Evolutionary conservation across 2,888 invertebrate genomes (phyloP).

Genomic region (Rhopalosiphum nymphaeae): DNA sequence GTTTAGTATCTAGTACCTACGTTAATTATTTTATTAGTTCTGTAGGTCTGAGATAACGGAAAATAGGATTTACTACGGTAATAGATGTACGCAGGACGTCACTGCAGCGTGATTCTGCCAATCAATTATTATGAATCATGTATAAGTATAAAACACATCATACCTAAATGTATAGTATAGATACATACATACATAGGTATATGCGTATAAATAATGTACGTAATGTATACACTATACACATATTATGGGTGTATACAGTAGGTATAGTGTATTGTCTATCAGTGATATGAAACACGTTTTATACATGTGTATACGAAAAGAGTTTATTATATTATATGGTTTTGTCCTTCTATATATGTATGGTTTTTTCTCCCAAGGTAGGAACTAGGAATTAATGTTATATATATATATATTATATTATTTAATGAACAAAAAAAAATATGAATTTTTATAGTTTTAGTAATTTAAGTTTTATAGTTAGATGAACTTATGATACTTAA

Average conservation of each 20-base stretch:
- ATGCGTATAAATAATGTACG: background rate
- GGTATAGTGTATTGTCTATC: background rate
- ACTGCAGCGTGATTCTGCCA: background rate
- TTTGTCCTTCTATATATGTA: background rate
- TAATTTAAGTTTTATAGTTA: too few relatives aligned
- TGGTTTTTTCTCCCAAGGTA: background rate
- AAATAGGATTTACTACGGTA: too few relatives aligned
- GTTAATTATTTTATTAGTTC: too few relatives aligned
- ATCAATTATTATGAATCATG: background rate
- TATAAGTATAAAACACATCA: too few relatives aligned
- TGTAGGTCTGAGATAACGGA: too few relatives aligned
- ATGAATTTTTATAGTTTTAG: too few relatives aligned
- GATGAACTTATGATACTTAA: background rate
- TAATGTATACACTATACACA: background rate
- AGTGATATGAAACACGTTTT: background rate
- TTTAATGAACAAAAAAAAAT: background rate
- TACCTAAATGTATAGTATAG: too few relatives aligned
- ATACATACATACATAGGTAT: background rate
- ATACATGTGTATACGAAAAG: too few relatives aligned
- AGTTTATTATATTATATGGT: background rate
- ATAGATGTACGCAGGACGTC: background rate
- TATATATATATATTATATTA: background rate
- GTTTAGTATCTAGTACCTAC: too few relatives aligned
- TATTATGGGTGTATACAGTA: background rate
- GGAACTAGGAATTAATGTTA: background rate